A percentile compares a stretch with the other conserved stretches of the same genome.
phyloP scores from a whole-genome alignment of 2,113 vertebrate genomes.

The Pelvicachromis taeniatus region DNA sequence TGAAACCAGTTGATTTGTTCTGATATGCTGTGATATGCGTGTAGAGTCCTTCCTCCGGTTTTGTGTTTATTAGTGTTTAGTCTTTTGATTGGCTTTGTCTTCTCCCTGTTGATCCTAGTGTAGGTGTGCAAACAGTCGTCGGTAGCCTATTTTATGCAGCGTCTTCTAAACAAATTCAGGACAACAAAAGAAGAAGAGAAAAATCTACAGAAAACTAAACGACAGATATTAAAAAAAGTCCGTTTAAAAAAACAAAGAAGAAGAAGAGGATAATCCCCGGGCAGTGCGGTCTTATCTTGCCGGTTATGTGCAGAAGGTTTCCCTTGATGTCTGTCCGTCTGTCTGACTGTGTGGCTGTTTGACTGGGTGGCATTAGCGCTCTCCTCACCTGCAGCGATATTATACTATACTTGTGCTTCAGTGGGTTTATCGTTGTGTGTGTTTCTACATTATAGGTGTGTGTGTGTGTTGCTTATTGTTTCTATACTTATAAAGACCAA shows the following conservation, averaged over 20 bases:
- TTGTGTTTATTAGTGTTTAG: conserved; percentile 61
- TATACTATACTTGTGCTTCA: conserved; percentile 61
- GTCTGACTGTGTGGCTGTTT: conserved; percentile 12
- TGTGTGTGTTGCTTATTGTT: conserved; percentile 6
- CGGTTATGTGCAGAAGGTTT: conserved; percentile 26
- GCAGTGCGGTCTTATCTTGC: conserved; percentile 48
- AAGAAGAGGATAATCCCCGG: conserved; percentile 57
- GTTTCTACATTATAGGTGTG: conserved; percentile 35
- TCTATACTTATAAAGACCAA: conserved; percentile 55
- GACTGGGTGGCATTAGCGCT: conserved; percentile 10
- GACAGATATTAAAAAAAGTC: conserved; percentile 69
- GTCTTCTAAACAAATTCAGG: conserved; percentile 74
- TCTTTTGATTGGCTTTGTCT: conserved; percentile 68
- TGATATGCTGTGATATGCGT: conserved; percentile 73
- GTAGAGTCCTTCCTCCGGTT: conserved; percentile 71
- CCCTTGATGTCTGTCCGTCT: not conserved
- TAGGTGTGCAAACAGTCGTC: conserved; percentile 88
- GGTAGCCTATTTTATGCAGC: conserved; percentile 40
- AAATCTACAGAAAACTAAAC: conserved; percentile 50
- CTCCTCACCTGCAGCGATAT: conserved; percentile 21
- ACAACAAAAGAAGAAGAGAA: conserved; percentile 30
- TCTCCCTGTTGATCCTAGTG: conserved; percentile 79
- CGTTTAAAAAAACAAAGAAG: conserved; percentile 48
- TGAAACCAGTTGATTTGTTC: conserved; percentile 78
- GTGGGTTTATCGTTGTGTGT: conserved; percentile 11